These are phyloP conservation scores for Oreohelix idahoensis DNA, from an alignment of 1,140 invertebrate species.

Conservation along the genomic window DNA sequence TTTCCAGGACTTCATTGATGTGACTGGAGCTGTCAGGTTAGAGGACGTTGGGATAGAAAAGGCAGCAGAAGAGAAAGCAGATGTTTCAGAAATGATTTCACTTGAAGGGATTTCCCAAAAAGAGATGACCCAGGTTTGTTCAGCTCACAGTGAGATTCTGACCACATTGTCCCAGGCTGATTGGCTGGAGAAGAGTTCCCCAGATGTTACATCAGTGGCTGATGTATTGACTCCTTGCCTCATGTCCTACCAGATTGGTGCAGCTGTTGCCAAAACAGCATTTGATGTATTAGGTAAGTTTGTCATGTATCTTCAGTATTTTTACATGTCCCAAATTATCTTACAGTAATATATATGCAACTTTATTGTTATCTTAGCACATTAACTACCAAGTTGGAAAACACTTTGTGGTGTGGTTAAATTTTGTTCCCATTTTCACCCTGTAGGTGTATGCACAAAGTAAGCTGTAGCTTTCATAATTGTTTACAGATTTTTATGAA, in stretches of 20 bases:
- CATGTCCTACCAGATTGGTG: constrained; percentile 53
- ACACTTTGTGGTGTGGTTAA: no score
- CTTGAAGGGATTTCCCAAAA: constrained; percentile 56
- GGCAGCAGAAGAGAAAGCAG: background rate
- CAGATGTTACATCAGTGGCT: background rate
- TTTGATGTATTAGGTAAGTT: constrained; percentile 51
- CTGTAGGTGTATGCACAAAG: no score
- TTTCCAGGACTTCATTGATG: constrained; percentile 70
- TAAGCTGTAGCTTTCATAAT: no score
- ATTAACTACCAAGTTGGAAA: no score
- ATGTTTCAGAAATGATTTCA: background rate
- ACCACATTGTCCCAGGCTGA: constrained; percentile 55
- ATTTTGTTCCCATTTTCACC: no score
- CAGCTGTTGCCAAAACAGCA: constrained; percentile 44
- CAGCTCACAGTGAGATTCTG: constrained; percentile 62
- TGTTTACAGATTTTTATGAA: no score
- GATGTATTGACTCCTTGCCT: constrained; percentile 54
- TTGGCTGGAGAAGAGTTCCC: constrained; percentile 61
- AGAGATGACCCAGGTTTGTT: constrained; percentile 65
- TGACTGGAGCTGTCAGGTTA: constrained; percentile 55
- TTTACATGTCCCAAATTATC: no score
- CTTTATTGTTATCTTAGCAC: no score
- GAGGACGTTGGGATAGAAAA: constrained; percentile 52
- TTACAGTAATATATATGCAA: no score
- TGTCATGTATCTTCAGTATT: background rate